A percentile compares a stretch with the other conserved stretches of the same genome.
phyloP scores from a whole-genome alignment of 2,113 vertebrate species.

The Pseudopipra pipra region DNA sequence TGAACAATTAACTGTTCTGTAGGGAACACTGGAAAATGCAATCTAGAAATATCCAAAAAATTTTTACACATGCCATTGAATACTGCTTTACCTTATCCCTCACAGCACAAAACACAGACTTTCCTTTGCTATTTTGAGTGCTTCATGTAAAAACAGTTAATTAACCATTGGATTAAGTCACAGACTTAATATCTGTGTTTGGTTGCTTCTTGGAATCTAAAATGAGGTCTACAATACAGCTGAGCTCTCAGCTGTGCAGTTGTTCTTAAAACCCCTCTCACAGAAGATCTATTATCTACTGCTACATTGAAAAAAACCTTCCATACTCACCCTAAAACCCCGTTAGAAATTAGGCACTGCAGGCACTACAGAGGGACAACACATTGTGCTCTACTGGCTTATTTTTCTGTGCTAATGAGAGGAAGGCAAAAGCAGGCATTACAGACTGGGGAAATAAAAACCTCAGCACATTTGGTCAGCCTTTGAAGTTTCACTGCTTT shows the following conservation, averaged over 20 bases:
- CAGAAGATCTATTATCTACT: background rate
- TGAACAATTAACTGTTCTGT: background rate
- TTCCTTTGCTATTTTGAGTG: background rate
- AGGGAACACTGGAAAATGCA: background rate
- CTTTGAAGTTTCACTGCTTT: conserved; percentile 68
- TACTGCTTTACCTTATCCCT: background rate
- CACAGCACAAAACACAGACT: background rate
- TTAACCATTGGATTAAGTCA: background rate
- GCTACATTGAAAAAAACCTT: background rate
- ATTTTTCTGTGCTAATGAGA: conserved; percentile 28
- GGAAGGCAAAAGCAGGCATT: conserved; percentile 23
- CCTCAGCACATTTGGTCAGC: conserved; percentile 10
- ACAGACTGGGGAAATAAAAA: conserved; percentile 16
- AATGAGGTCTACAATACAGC: background rate
- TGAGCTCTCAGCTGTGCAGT: background rate
- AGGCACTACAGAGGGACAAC: background rate
- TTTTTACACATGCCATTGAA: background rate
- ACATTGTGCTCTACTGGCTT: background rate
- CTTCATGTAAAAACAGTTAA: background rate
- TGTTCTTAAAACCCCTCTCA: background rate
- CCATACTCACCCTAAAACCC: background rate
- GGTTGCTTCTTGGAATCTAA: background rate
- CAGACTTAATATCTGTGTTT: background rate
- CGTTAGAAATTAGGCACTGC: background rate
- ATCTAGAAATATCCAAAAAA: background rate